phyloP scores from a whole-genome alignment of 1,140 invertebrate genomes.

The Drosophila biarmipes region DNA sequence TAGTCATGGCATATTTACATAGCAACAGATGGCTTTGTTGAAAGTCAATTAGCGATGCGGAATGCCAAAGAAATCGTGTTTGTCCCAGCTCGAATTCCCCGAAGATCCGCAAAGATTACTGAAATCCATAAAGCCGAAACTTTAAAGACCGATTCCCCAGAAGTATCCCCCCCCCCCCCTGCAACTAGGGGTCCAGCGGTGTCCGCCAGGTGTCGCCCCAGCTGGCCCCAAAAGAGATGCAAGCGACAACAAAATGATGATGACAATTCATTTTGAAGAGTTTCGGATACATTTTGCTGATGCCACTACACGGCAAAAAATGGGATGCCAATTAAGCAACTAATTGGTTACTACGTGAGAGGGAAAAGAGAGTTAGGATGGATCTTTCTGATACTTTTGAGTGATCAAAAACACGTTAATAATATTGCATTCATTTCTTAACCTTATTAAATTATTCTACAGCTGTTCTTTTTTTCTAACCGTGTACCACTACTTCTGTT shows the following conservation, averaged over 20 bases:
- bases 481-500: slow-evolving; percentile 13
- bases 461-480: neutral
- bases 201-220: slow-evolving; percentile 24
- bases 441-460: neutral
- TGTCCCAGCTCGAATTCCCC: neutral
- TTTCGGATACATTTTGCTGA: slow-evolving; percentile 32
- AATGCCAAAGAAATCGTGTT: neutral
- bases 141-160: neutral
- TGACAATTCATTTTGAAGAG: slow-evolving; percentile 45
- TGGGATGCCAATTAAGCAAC: too few relatives aligned
- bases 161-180: neutral
- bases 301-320: neutral
- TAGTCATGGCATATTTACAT: neutral
- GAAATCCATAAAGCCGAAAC: neutral
- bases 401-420: neutral
- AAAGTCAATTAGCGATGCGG: neutral
- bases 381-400: too few relatives aligned
- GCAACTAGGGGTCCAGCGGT: neutral
- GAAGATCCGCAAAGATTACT: neutral
- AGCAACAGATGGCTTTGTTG: neutral
- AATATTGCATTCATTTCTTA: neutral
- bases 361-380: too few relatives aligned
- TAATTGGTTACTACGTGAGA: too few relatives aligned
- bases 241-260: slow-evolving; percentile 25
- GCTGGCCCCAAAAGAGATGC: slow-evolving; percentile 21